phyloP scores from a whole-genome alignment of 1,140 invertebrate species.

The Drosophila murphyi region DNA sequence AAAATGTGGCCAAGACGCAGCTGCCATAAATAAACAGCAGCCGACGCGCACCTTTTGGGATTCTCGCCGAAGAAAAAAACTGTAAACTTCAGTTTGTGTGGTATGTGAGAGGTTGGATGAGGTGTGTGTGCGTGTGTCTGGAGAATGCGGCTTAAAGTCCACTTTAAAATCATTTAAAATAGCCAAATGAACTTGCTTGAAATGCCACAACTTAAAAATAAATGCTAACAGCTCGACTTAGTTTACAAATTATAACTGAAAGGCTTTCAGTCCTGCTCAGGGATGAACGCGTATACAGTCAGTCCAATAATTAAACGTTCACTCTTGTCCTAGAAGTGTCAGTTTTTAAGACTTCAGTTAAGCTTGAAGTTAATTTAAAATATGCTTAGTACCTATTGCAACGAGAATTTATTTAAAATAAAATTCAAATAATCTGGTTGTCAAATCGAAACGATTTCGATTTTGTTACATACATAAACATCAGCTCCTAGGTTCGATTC shows the following conservation, averaged over 20 bases:
- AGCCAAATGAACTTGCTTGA: conserved; percentile 22
- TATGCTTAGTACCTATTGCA: no score
- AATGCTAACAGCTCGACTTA: conserved; percentile 4
- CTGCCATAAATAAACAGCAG: conserved; percentile 75
- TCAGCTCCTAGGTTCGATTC: no score
- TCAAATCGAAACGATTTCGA: no score
- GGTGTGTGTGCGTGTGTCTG: not conserved
- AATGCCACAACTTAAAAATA: no score
- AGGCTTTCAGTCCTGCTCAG: not conserved
- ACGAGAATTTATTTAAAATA: no score
- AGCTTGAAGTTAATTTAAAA: no score
- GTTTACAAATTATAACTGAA: conserved; percentile 17
- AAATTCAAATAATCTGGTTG: no score
- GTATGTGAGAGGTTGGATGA: not conserved
- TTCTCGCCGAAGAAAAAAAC: conserved; percentile 2
- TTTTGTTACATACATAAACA: no score
- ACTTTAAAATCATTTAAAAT: conserved; percentile 39
- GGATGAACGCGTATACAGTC: not conserved
- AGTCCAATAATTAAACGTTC: no score
- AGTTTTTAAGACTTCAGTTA: no score
- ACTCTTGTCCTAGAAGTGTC: no score
- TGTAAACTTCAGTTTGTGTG: conserved; percentile 8
- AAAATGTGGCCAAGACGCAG: conserved; percentile 51
- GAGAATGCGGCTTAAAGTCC: conserved; percentile 16
- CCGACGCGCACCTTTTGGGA: conserved; percentile 42